phyloP scores from a whole-genome alignment of 2,113 vertebrate species.

The Anarrhichthys ocellatus region DNA sequence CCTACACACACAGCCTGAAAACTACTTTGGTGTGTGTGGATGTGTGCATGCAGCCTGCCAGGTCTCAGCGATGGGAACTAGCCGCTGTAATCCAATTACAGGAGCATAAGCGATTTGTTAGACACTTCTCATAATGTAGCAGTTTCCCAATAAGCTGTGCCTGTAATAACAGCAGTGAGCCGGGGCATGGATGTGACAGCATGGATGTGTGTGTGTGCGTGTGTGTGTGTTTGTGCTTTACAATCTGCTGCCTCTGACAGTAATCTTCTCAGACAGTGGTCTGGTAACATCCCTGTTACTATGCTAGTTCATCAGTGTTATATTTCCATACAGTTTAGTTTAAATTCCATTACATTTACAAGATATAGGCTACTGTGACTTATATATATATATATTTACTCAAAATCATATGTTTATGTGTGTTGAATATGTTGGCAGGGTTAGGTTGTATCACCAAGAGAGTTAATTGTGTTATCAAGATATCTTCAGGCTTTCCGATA shows the following conservation, averaged over 20 bases:
- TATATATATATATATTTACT: no score
- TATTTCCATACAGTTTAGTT: not conserved
- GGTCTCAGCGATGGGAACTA: conserved; percentile 93
- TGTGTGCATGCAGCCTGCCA: conserved; percentile 81
- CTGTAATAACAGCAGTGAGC: conserved; percentile 95
- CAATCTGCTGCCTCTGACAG: not conserved
- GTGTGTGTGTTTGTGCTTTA: not conserved
- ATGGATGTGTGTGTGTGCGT: not conserved
- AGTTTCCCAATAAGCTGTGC: conserved; percentile 95
- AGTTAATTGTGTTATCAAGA: no score
- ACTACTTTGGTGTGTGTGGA: not conserved
- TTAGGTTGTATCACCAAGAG: no score
- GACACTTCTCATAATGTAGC: conserved; percentile 98
- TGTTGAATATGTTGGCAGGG: no score
- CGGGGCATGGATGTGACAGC: conserved; percentile 85
- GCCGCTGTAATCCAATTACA: conserved; percentile 98
- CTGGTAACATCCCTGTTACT: not conserved
- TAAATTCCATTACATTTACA: not conserved
- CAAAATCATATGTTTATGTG: no score
- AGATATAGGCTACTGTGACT: not conserved
- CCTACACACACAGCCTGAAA: not conserved
- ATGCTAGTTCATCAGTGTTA: not conserved
- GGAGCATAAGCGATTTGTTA: conserved; percentile 98
- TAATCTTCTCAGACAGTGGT: not conserved
- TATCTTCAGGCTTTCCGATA: no score